These are phyloP conservation scores for Plebejus anna DNA, from an alignment of 2,888 invertebrate genomes.

Conservation along the genomic window DNA sequence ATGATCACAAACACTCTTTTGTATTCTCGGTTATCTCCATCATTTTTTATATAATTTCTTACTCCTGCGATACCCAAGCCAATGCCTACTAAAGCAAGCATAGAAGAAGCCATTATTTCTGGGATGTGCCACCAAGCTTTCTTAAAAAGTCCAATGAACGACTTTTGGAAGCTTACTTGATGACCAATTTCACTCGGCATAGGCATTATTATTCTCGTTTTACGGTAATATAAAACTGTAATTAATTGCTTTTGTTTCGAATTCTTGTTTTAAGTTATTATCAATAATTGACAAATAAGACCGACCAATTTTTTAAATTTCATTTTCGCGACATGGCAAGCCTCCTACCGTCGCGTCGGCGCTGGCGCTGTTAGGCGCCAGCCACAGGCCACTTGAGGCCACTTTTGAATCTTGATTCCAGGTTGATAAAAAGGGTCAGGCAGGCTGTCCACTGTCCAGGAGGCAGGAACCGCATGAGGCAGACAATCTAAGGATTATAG, in stretches of 20 bases:
- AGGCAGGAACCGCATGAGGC: too few relatives aligned
- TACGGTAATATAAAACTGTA: neutral
- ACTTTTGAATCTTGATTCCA: too few relatives aligned
- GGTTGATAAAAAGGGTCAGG: too few relatives aligned
- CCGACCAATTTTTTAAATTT: too few relatives aligned
- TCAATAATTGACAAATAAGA: too few relatives aligned
- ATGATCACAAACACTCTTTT: slow-evolving; percentile 81
- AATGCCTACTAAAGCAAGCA: slow-evolving; percentile 78
- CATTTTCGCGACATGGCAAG: too few relatives aligned
- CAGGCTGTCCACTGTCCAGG: too few relatives aligned
- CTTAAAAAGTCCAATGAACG: slow-evolving; percentile 50
- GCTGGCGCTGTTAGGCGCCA: too few relatives aligned
- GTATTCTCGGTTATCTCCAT: slow-evolving; percentile 83
- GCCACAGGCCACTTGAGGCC: too few relatives aligned
- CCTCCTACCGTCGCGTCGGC: too few relatives aligned
- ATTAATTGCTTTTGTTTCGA: neutral
- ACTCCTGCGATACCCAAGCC: slow-evolving; percentile 66
- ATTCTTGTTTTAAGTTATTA: neutral
- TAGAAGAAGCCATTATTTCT: slow-evolving; percentile 81
- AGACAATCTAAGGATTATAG: too few relatives aligned
- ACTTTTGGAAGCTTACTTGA: slow-evolving; percentile 51
- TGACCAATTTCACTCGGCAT: slow-evolving; percentile 52
- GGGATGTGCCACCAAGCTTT: slow-evolving; percentile 84
- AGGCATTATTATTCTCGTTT: slow-evolving; percentile 35
- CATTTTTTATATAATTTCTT: slow-evolving; percentile 66